Evolutionary conservation across 1,140 invertebrate species (phyloP), one percentile per base, ranked within the genome.

Genomic region (Anastrepha obliqua): DNA sequence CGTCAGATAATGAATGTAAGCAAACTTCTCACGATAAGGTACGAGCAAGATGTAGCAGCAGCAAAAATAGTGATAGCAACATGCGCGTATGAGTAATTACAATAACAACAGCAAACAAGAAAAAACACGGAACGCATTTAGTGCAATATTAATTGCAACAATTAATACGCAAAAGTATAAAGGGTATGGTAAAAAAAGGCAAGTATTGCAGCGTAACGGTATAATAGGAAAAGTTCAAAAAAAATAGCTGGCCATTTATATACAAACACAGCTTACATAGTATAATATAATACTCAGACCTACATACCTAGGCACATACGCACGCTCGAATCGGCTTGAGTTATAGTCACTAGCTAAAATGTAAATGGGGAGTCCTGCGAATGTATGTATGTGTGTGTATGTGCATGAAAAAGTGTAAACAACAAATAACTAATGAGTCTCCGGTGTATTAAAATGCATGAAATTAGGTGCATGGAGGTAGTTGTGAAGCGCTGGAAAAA

Each of bases 91-190:
- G 1, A 62, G 13, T 62, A 13, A 17, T 62, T 55, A 55, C 15
- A 74, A 17, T 51, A 81, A 29, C 17, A 81, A 55, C 13, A 55
- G 15, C 74, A 81, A 29, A 74, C 47, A 55, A 20, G n/a, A n/a
- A 55, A 29, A 4, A 20, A 11, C 13, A 55, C 9, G 29, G 7
- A 81, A 81, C 47, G 74, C 44, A 81, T 81, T 81, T 81, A 51
- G 74, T 81, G 74, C 47, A 81, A 81, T 81, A 81, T 81, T 81
- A 81, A 81, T 81, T 81, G 74, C 44, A 58, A 81, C 74, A 81
- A 81, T 81, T 81, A 81, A 81, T 81, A 81, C 17, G 74, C 47
- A 81, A 20, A 17, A 17, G 39, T 42, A 44, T 1, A 39, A 70
- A 29, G 70, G 39, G 20, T 17, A 29, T 29, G 17, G 29, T 29